Evolutionary conservation across 1,140 invertebrate species (phyloP), one percentile per base, ranked within the genome.

Genomic region (Drosophila bipectinata): DNA sequence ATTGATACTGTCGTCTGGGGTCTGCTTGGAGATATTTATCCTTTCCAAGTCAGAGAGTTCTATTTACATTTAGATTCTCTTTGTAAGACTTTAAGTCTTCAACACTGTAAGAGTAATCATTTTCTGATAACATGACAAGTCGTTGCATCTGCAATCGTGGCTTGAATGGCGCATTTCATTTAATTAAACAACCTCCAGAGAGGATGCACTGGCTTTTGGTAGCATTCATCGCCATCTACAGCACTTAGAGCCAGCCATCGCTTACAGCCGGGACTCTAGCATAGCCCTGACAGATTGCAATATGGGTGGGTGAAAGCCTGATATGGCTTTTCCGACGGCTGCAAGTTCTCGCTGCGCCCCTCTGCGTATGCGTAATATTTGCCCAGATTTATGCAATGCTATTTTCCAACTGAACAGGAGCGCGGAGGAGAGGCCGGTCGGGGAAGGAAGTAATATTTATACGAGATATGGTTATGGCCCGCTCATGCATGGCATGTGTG

Each of bases 371-470:
- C 68, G 54, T 77, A 81, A 81, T 81, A 81, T 80, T 57, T 67
- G 69, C 69, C 77, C 39, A 68, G 82, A 85, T 85, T 85, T 87
- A 85, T 87, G 82, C 78, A 81, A 87, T 64, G 55, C 39, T 57
- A 58, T 61, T 48, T 61, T 60, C 45, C 53, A 14, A 45, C 12
- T 15, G 30, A 55, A 24, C 32, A 41, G 39, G 26, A 39, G 26
- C 14, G 21, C 10, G 24, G 12, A 12, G 7, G 21, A 14, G 7
- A 3, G n/a, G 8, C 10, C 0, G 21, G 15, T 10, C 6, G 10
- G 4, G 26, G 58, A 30, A 72, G 67, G 63, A 69, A 69, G 32
- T 48, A 64, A 71, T 71, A 71, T 71, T 69, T 69, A 71, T 57
- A 69, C 62, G 34, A 67, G 67, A 69, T 57, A 71, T 71, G 67